A percentile compares a stretch with the other conserved stretches of the same genome.
phyloP scores from a whole-genome alignment of 1,140 invertebrate genomes.

The Zeugodacus cucurbitae region DNA sequence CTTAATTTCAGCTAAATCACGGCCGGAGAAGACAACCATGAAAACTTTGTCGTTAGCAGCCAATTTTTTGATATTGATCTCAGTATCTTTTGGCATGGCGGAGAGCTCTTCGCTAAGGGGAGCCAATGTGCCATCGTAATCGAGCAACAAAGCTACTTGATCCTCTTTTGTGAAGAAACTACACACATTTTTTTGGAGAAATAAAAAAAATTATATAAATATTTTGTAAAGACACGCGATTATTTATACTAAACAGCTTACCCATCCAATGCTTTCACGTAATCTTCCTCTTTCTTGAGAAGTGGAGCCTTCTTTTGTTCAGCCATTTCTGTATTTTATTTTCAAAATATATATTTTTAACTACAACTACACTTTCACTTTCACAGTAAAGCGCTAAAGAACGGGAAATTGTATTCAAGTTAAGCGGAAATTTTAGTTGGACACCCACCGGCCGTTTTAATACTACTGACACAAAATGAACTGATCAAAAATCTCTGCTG shows the following conservation, averaged over 20 bases:
- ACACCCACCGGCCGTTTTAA: slow-evolving; percentile 63
- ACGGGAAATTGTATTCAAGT: background rate
- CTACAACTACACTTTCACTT: slow-evolving; percentile 34
- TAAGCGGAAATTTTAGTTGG: slow-evolving; percentile 39
- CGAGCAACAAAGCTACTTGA: slow-evolving; percentile 77
- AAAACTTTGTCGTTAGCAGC: slow-evolving; percentile 88
- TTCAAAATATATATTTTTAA: slow-evolving; percentile 25
- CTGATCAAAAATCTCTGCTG: background rate
- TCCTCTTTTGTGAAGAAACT: slow-evolving; percentile 63
- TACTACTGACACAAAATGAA: slow-evolving; percentile 53
- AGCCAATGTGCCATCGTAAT: slow-evolving; percentile 91
- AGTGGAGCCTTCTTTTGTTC: slow-evolving; percentile 65
- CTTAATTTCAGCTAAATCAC: slow-evolving; percentile 87
- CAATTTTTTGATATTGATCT: slow-evolving; percentile 83
- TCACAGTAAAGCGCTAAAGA: background rate
- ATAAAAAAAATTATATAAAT: background rate
- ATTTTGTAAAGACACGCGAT: background rate
- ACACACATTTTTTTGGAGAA: background rate
- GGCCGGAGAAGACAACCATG: slow-evolving; percentile 86
- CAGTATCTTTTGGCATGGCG: slow-evolving; percentile 84
- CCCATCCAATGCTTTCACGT: slow-evolving; percentile 63
- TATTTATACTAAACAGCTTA: slow-evolving; percentile 44
- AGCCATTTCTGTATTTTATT: slow-evolving; percentile 54
- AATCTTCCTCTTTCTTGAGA: slow-evolving; percentile 63
- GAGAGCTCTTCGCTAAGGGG: slow-evolving; percentile 89